Percentiles rank a stretch among this genome's conserved stretches.
Evolutionary conservation across 2,113 vertebrate species (phyloP).

Genomic region (Riparia riparia): DNA sequence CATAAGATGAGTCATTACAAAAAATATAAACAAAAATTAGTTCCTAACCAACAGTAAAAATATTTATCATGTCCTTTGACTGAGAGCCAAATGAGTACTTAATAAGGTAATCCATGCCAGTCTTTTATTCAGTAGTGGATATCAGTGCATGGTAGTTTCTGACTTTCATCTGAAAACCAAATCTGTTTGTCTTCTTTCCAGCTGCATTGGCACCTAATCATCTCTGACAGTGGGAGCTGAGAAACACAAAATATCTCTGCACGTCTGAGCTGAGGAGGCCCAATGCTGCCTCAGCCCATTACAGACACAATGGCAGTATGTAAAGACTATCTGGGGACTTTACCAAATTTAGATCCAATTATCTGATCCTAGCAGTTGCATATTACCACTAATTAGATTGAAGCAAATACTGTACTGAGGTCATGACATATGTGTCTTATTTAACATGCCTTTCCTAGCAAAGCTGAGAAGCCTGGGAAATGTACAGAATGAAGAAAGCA

Average conservation of each 20-base stretch:
- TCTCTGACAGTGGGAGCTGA: neutral
- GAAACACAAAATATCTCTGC: neutral
- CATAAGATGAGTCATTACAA: neutral
- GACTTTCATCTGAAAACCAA: constrained; percentile 15
- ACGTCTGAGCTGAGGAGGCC: neutral
- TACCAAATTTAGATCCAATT: neutral
- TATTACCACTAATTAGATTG: neutral
- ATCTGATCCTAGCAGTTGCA: neutral
- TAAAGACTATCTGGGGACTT: neutral
- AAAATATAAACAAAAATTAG: constrained; percentile 3
- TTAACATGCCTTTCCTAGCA: neutral
- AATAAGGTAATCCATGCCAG: neutral
- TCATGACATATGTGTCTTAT: neutral
- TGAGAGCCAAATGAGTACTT: neutral
- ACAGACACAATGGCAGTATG: neutral
- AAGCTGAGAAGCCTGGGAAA: neutral
- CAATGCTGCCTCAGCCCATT: neutral
- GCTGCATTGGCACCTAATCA: neutral
- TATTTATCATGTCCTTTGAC: neutral
- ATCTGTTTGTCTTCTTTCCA: constrained; percentile 2
- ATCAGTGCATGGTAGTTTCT: neutral
- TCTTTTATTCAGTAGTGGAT: neutral
- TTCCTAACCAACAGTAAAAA: neutral
- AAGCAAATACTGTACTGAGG: neutral
- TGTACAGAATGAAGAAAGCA: neutral